A percentile compares a stretch with the other conserved stretches of the same genome.
These are phyloP conservation scores for Solenopsis fugax DNA, from an alignment of 1,140 invertebrate genomes.

Conservation along the genomic window DNA sequence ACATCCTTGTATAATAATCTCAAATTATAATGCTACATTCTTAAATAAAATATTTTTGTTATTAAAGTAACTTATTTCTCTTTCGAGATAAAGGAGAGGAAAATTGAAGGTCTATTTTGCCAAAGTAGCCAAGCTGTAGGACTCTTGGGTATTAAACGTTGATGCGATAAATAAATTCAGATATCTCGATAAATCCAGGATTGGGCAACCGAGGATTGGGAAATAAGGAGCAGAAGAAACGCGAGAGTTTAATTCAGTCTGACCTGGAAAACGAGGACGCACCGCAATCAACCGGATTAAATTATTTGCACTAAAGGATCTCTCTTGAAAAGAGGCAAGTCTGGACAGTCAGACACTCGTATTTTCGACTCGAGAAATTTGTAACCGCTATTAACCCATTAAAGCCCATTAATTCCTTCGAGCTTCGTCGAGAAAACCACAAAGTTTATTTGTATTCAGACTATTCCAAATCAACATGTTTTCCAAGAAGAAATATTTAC, in stretches of 20 bases:
- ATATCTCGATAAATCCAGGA: not conserved
- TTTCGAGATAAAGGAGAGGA: not conserved
- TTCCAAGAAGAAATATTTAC: not conserved
- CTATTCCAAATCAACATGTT: not conserved
- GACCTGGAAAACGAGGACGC: conserved; percentile 46
- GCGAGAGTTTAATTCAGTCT: conserved; percentile 54
- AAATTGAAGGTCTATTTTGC: not conserved
- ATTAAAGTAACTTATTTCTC: not conserved
- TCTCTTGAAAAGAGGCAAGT: not conserved
- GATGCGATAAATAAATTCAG: conserved; percentile 29
- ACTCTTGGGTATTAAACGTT: not conserved
- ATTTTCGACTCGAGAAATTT: conserved; percentile 45
- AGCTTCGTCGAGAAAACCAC: not conserved
- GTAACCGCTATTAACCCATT: conserved; percentile 6
- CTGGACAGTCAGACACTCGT: conserved; percentile 1
- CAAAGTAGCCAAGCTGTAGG: not conserved
- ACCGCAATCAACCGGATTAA: conserved; percentile 49
- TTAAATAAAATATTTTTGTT: not conserved
- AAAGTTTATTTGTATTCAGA: not conserved
- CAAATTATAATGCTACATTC: not conserved
- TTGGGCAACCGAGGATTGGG: not conserved
- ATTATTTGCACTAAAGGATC: conserved; percentile 33
- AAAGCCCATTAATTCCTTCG: not conserved
- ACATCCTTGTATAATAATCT: not conserved
- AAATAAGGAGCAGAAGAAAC: conserved; percentile 20